Conservation (phyloP, 2,113 vertebrate genomes). For the Phalacrocorax carbo region DNA sequence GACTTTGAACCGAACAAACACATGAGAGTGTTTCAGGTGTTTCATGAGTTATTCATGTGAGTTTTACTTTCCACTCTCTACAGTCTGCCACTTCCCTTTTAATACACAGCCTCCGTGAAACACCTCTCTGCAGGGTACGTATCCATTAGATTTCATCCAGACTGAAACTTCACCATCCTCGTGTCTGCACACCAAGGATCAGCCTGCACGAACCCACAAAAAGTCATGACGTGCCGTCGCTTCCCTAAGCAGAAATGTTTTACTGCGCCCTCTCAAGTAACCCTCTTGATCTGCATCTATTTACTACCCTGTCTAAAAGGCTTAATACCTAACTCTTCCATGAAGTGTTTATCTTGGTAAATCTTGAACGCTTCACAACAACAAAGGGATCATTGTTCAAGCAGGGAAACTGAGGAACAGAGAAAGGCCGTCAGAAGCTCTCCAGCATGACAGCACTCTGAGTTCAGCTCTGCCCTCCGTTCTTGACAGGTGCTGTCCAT, state of each 20-base stretch:
- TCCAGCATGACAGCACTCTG: background rate
- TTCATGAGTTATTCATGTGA: background rate
- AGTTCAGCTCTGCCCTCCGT: background rate
- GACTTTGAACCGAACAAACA: background rate
- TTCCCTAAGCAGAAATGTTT: background rate
- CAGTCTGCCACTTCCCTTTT: background rate
- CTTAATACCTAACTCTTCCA: background rate
- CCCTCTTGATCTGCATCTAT: background rate
- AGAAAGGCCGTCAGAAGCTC: background rate
- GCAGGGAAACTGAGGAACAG: background rate
- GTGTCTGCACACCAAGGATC: background rate
- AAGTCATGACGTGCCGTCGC: background rate
- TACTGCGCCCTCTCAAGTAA: background rate
- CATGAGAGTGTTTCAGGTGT: too few species aligned
- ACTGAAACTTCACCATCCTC: background rate
- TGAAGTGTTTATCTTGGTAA: background rate
- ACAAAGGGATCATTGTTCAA: background rate
- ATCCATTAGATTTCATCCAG: background rate
- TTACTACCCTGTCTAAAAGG: background rate
- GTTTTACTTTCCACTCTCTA: background rate
- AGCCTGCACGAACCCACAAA: background rate
- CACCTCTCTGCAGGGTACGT: background rate
- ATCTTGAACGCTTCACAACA: background rate
- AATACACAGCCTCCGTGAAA: background rate
- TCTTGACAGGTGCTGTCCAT: background rate